Percentiles rank a stretch among this genome's conserved stretches.
Conservation (phyloP, 2,888 invertebrate genomes). For the Pristionchus maxplancki region DNA sequence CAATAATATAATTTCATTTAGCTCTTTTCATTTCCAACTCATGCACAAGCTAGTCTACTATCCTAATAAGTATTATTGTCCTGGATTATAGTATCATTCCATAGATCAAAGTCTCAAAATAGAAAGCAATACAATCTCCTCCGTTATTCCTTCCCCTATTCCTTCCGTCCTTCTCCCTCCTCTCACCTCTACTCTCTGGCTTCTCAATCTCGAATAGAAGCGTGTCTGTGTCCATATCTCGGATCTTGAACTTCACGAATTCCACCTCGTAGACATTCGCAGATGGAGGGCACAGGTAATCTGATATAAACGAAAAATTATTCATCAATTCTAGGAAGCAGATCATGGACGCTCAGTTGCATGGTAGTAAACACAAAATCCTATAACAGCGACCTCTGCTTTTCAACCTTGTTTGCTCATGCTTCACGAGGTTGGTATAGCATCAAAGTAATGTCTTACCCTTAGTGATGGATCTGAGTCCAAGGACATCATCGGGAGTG, state of each 20-base stretch:
- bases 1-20: background rate
- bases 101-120: background rate
- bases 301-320: conserved; percentile 79
- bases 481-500: conserved; percentile 49
- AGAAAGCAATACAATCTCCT: background rate
- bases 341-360: no score
- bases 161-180: background rate
- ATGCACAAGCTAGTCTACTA: no score
- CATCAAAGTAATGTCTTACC: background rate
- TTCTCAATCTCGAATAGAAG: conserved; percentile 96
- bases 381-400: no score
- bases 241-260: conserved; percentile 95
- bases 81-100: background rate
- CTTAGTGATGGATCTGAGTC: conserved; percentile 42
- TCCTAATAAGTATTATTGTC: no score
- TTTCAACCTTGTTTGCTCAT: background rate
- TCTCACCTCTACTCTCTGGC: conserved; percentile 78
- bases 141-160: background rate
- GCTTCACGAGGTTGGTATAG: background rate
- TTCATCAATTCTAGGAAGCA: no score
- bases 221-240: conserved; percentile 90
- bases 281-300: conserved; percentile 92
- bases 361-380: no score
- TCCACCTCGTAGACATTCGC: conserved; percentile 98
- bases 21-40: no score